Base-by-base conservation (phyloP, 2,888 invertebrate genomes). In the Sinopyrophorus schimmeli region DNA sequence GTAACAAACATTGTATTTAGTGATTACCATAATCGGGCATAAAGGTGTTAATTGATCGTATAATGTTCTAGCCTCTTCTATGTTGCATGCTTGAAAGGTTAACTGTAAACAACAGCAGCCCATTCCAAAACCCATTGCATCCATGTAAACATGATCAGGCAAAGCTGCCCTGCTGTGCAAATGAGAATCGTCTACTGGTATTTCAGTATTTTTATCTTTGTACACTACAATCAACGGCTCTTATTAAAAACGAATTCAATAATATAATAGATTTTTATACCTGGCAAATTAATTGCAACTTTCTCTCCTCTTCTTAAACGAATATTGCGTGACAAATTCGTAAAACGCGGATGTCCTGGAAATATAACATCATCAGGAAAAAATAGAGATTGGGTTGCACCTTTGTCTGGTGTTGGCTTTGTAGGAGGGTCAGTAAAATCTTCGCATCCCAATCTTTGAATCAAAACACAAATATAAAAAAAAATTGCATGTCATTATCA, bases 91-190 rank as follows among this genome's bases (percentile, higher is more conserved):
- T 75, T 94, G 90, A 77, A 99, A 98, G 34, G 94, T 95, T 43
- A 95, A 80, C 73, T 98, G 98, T 23, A 98, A 79, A 70, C 97
- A 98, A 66, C 93, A 95, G 72, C 96, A 96, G 17, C 99, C 99
- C 99, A 99, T 99, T 42, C 97, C 98, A 72, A 99, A 99, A 14
- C 97, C 98, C 98, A 99, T 98, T 1, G 95, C 93, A 74, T 99
- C 99, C 87, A 99, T 87, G 67, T 98, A 95, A 55, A 99, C 90
- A 66, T 94, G 92, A 76, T 97, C 91, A 0, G 90, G 89, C 64
- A 83, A 77, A 0, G 89, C 89, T 1, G 84, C 85, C 35, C 80
- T 80, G 35, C 84, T 82, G 58, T 80, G 76, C 49, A 75, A 74
- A 56, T 77, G 72, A 4, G 86, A 85, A 57, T 90, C 86, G 67